These are phyloP conservation scores for Bradysia coprophila DNA, from an alignment of 1,140 invertebrate species.

Conservation along the genomic window DNA sequence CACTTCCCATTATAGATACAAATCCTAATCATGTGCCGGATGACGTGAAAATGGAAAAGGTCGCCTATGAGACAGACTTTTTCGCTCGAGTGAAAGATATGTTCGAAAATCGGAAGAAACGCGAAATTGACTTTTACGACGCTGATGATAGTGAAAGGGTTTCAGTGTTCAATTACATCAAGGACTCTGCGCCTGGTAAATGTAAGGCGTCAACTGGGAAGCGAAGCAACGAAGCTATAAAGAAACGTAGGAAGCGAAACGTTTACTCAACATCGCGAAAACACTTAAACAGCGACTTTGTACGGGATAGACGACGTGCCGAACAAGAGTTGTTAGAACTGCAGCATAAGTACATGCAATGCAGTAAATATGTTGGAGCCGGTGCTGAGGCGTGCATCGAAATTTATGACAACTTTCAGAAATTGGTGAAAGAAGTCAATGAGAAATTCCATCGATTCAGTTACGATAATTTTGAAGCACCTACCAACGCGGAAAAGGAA, in stretches of 20 bases:
- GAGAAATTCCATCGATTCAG: neutral
- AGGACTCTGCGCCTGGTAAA: neutral
- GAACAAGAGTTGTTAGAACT: neutral
- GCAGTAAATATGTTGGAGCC: neutral
- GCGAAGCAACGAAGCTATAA: neutral
- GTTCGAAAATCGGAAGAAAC: neutral
- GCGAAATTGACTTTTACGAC: neutral
- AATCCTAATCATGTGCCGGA: too few relatives aligned
- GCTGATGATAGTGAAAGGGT: neutral
- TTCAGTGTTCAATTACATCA: neutral
- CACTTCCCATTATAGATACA: too few relatives aligned
- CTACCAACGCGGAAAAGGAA: neutral
- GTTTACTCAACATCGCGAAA: neutral
- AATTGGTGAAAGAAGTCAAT: neutral
- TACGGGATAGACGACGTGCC: neutral
- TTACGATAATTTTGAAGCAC: neutral
- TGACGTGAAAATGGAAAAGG: too few relatives aligned
- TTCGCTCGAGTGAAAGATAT: too few relatives aligned
- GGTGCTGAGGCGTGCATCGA: neutral
- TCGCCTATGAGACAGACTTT: too few relatives aligned
- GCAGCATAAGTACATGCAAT: neutral
- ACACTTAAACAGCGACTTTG: neutral
- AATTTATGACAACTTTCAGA: neutral
- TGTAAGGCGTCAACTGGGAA: neutral
- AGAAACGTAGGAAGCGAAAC: neutral